Evolutionary conservation across 92 coral and sea anemone genomes (phyloP).

Genomic region (Diadumene lineata): DNA sequence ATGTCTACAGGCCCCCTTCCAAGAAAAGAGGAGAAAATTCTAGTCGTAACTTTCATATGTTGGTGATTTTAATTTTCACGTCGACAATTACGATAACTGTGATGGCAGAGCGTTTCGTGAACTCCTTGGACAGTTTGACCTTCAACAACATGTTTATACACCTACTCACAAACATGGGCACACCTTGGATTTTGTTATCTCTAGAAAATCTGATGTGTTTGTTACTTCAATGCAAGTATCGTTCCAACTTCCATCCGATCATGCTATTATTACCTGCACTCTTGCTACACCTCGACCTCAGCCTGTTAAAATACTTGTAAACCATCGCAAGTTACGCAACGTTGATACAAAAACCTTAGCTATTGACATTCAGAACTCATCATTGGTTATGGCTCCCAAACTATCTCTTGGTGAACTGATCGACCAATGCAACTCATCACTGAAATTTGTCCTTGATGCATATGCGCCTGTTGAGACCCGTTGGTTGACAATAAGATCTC

Average conservation of each 20-base stretch:
- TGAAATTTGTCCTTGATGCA: conserved; percentile 21
- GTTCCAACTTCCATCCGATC: conserved; percentile 40
- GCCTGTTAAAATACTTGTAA: conserved; percentile 16
- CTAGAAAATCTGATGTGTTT: conserved; percentile 20
- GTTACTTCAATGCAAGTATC: conserved; percentile 1
- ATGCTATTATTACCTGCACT: conserved; percentile 32
- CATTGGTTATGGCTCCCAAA: conserved; percentile 16
- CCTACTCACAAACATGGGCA: conserved; percentile 30
- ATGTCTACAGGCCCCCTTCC: conserved; percentile 3
- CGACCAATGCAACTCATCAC: conserved; percentile 28
- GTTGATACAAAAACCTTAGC: conserved; percentile 12
- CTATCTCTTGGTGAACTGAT: conserved; percentile 22
- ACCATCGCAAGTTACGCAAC: conserved; percentile 25
- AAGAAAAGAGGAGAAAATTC: neutral
- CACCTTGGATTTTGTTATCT: conserved; percentile 27
- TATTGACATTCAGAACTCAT: conserved; percentile 26
- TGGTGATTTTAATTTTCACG: conserved; percentile 30
- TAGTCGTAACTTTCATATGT: neutral
- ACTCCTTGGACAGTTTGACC: conserved; percentile 24
- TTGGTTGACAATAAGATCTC: too few species aligned
- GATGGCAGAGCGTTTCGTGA: conserved; percentile 10
- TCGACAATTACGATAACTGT: conserved; percentile 11
- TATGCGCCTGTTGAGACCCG: conserved; percentile 45
- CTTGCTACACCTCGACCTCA: conserved; percentile 31
- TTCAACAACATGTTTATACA: conserved; percentile 22